phyloP scores from a whole-genome alignment of 2,113 vertebrate species.

The Seriola aureovittata region DNA sequence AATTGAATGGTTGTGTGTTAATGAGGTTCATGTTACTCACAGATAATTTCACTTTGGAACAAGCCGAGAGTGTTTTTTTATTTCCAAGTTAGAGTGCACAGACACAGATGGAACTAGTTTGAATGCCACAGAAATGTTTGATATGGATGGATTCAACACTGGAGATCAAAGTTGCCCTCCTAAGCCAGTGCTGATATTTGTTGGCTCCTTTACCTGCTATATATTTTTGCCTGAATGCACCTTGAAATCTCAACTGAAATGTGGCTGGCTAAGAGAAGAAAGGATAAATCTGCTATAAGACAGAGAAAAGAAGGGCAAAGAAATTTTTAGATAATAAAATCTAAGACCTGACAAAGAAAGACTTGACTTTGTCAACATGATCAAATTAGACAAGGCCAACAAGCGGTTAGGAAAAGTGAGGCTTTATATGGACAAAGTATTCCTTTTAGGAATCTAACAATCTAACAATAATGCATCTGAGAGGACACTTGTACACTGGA shows the following conservation, averaged over 20 bases:
- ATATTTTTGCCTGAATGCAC: conserved; percentile 51
- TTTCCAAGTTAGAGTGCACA: conserved; percentile 14
- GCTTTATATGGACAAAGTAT: conserved; percentile 62
- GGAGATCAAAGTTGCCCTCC: conserved; percentile 64
- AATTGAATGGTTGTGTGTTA: conserved; percentile 53
- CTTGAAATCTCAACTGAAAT: conserved; percentile 46
- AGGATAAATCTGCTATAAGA: conserved; percentile 11
- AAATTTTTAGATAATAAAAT: conserved; percentile 19
- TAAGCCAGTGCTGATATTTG: conserved; percentile 63
- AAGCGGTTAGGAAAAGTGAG: conserved; percentile 1
- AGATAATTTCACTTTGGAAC: conserved; percentile 58
- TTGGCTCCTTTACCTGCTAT: conserved; percentile 49
- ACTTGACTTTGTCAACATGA: conserved; percentile 8
- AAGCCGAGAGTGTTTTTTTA: conserved; percentile 3
- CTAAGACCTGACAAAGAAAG: conserved; percentile 22
- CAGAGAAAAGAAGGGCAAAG: conserved; percentile 18
- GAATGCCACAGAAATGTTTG: conserved; percentile 46
- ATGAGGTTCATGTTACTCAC: conserved; percentile 63
- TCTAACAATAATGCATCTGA: conserved; percentile 38
- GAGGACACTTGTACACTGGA: conserved; percentile 42
- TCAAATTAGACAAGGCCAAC: neutral
- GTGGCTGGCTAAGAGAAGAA: conserved; percentile 29
- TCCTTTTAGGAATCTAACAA: conserved; percentile 44
- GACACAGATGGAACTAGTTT: conserved; percentile 68
- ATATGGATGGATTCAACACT: conserved; percentile 55